Conservation (phyloP, 2,888 invertebrate genomes). For the Perdita meconis region DNA sequence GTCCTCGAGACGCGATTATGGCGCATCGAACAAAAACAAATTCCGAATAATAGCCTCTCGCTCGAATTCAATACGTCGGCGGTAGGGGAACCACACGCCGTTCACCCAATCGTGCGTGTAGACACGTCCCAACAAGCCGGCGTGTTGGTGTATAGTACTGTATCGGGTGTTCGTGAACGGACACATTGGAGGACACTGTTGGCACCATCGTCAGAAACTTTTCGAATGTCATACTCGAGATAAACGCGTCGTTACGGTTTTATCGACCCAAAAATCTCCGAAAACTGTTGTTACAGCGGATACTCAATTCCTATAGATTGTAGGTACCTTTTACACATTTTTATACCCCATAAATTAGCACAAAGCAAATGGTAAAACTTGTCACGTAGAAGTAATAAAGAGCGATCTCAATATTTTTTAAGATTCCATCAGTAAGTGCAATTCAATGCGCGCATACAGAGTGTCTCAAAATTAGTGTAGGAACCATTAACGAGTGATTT, state of each 20-base stretch:
- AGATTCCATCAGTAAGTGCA: too few relatives aligned
- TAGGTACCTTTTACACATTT: too few relatives aligned
- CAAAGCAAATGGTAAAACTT: too few relatives aligned
- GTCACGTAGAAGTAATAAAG: too few relatives aligned
- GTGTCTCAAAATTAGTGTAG: too few relatives aligned
- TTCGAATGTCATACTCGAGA: neutral
- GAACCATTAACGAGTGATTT: too few relatives aligned
- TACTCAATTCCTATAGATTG: too few relatives aligned
- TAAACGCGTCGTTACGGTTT: neutral
- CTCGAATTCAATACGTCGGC: conserved; percentile 64
- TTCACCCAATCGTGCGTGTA: conserved; percentile 8
- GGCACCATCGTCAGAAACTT: neutral
- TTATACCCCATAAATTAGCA: too few relatives aligned
- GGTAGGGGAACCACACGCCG: conserved; percentile 46
- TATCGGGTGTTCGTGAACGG: conserved; percentile 30
- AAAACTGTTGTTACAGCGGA: too few relatives aligned
- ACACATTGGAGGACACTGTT: conserved; percentile 14
- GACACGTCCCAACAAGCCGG: neutral
- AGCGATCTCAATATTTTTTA: too few relatives aligned
- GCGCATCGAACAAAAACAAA: conserved; percentile 73
- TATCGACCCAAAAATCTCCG: neutral
- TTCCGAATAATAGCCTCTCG: conserved; percentile 71
- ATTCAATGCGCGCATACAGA: too few relatives aligned
- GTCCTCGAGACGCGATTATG: conserved; percentile 70
- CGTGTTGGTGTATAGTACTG: neutral